phyloP scores from a whole-genome alignment of 2,797 vertebrate species.

The Sebastes trivittatus region DNA sequence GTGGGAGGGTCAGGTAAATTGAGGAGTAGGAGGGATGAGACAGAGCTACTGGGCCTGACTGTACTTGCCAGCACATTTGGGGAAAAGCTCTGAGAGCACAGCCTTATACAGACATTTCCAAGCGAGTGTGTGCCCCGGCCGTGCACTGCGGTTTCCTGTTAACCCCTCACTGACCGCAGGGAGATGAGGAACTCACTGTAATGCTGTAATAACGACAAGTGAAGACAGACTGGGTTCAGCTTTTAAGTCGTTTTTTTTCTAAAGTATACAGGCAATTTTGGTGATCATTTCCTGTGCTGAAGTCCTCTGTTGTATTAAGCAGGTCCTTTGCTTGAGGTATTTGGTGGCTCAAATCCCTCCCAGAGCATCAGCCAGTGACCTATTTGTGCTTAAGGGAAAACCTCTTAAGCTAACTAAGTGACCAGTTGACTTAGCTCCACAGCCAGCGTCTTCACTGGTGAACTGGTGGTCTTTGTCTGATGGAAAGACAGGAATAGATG shows the following conservation, averaged over 20 bases:
- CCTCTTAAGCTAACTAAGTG: slow-evolving; percentile 30
- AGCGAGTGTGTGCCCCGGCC: slow-evolving; percentile 53
- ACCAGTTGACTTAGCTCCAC: not conserved
- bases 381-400: slow-evolving; percentile 53
- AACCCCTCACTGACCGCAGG: slow-evolving; percentile 67
- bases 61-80: slow-evolving; percentile 79
- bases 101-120: slow-evolving; percentile 85
- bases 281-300: not conserved
- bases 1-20: slow-evolving; percentile 64
- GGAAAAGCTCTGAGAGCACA: slow-evolving; percentile 70
- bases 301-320: not conserved
- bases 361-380: slow-evolving; percentile 47
- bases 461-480: slow-evolving; percentile 24
- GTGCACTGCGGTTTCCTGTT: slow-evolving; percentile 79
- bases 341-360: slow-evolving; percentile 26
- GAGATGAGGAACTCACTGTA: slow-evolving; percentile 5
- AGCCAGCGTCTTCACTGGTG: not conserved
- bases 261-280: not conserved
- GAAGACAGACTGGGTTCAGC: not conserved
- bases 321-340: slow-evolving; percentile 1
- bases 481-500: slow-evolving; percentile 51
- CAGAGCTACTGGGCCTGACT: slow-evolving; percentile 74
- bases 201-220: not conserved
- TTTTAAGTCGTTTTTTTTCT: not conserved
- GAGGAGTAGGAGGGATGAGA: slow-evolving; percentile 39